Base-by-base conservation (phyloP, 2,797 vertebrate genomes). In the Natrix natrix region DNA sequence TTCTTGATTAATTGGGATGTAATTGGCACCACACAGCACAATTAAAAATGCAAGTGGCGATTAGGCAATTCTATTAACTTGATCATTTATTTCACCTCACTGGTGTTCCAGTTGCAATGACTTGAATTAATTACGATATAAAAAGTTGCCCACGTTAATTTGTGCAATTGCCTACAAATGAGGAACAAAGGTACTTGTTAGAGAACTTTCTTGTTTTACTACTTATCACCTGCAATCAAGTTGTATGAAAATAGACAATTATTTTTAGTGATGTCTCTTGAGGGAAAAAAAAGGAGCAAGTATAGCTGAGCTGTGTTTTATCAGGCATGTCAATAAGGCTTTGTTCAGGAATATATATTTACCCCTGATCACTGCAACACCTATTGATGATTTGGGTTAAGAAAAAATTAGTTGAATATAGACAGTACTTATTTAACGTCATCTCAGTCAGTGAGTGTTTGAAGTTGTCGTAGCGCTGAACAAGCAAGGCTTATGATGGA, bases 31-130 rank as follows among this genome's bases (percentile, higher is more conserved):
- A 92, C 56, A 54, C 56, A 37, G 4, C 55, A 55, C 90, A 95
- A 94, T 86, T 16, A 87, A 66, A 8, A 1, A 94, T 10, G 4
- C 54, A 91, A 92, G 88, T 11, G 13, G 37, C 66, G 48, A 95
- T 89, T 92, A 95, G 17, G 63, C 94, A 93, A 89, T 48, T 8
- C 0, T 90, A 12, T 91, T 94, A 95, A 88, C 8, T 52, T 91
- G 54, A 91, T 96, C 48, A 43, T 78, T 95, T 60, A 88, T 94
- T 94, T 95, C 22, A 87, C 95, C 52, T 86, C 89, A 92, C 92
- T 94, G 93, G 90, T 93, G 92, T 93, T 90, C 48, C 83, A 43
- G 26, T 28, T 95, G 91, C 94, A 59, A 91, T 66, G 32, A 91
- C 4, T 24, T 94, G 90, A 87, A 95, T 93, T 95, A 90, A 94